Evolutionary conservation across 1,140 invertebrate species (phyloP).

Genomic region (Drosophila varians): DNA sequence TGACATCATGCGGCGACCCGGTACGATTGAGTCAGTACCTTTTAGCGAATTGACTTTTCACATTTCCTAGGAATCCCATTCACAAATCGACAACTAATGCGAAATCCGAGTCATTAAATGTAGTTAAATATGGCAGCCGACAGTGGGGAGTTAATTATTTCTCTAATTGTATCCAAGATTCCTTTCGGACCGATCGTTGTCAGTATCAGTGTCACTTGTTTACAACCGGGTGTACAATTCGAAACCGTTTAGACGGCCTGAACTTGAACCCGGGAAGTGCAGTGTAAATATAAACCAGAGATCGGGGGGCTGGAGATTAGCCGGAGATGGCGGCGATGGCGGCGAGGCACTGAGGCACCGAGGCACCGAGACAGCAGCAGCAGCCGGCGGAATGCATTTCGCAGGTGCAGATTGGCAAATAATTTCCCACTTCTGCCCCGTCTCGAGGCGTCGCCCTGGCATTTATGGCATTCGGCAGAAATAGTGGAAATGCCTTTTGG

Average conservation of each 20-base stretch:
- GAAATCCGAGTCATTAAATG: constrained; percentile 19
- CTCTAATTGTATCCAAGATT: constrained; percentile 17
- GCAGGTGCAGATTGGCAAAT: constrained; percentile 75
- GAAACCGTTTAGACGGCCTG: not conserved
- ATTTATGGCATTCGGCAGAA: constrained; percentile 63
- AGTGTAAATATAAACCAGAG: constrained; percentile 24
- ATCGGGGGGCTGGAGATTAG: no score
- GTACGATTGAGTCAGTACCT: constrained; percentile 21
- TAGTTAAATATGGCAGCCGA: constrained; percentile 7
- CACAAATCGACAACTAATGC: constrained; percentile 24
- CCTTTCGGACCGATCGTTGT: constrained; percentile 9
- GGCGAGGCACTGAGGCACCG: not conserved
- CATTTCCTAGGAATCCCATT: constrained; percentile 25
- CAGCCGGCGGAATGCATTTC: constrained; percentile 37
- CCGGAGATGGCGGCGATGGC: not conserved
- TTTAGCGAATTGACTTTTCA: constrained; percentile 5
- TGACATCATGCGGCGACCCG: constrained; percentile 23
- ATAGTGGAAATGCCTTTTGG: constrained; percentile 43
- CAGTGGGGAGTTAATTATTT: constrained; percentile 15
- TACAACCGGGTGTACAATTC: constrained; percentile 3
- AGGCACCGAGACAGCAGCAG: no score
- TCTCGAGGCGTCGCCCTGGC: constrained; percentile 28
- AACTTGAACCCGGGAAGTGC: constrained; percentile 40
- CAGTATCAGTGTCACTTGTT: constrained; percentile 3
- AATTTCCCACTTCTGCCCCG: constrained; percentile 60